phyloP scores from a whole-genome alignment of 92 coral and sea anemone genomes.

The Pocillopora grandis region DNA sequence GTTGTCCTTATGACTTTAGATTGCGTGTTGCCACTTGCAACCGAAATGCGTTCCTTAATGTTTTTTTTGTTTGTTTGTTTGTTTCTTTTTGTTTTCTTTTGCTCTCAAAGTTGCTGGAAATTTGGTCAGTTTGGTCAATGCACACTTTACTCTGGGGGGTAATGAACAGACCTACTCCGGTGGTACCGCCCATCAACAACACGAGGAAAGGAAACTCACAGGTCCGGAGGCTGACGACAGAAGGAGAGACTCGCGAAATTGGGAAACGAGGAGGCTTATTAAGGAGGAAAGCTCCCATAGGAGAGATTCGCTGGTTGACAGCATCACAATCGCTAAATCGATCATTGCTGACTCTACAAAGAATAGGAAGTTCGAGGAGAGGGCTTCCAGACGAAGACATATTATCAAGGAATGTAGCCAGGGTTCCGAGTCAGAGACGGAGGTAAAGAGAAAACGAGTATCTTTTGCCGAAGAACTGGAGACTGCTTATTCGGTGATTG shows the following conservation, averaged over 20 bases:
- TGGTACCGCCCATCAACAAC: no score
- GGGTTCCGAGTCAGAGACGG: neutral
- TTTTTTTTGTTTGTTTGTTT: no score
- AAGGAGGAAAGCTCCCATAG: neutral
- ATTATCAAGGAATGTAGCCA: neutral
- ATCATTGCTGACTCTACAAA: neutral
- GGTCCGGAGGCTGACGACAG: neutral
- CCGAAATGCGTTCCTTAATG: no score
- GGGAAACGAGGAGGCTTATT: conserved; percentile 7
- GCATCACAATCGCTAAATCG: conserved; percentile 4
- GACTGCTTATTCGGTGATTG: neutral
- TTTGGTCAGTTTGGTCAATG: no score
- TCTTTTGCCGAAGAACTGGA: conserved; percentile 18
- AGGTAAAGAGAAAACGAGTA: neutral
- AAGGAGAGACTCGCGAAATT: conserved; percentile 8
- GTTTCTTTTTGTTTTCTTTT: no score
- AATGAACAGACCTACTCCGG: no score
- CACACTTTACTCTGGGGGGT: no score
- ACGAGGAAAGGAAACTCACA: no score
- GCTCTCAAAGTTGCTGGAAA: no score
- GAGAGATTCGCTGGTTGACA: conserved; percentile 18
- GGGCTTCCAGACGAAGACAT: conserved; percentile 8
- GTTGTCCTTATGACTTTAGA: no score
- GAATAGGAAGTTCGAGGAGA: conserved; percentile 11
- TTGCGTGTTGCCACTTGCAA: no score